Evolutionary conservation across 2,888 invertebrate species (phyloP), one percentile per base, ranked within the genome.

Genomic region (Yponomeuta sedellus): DNA sequence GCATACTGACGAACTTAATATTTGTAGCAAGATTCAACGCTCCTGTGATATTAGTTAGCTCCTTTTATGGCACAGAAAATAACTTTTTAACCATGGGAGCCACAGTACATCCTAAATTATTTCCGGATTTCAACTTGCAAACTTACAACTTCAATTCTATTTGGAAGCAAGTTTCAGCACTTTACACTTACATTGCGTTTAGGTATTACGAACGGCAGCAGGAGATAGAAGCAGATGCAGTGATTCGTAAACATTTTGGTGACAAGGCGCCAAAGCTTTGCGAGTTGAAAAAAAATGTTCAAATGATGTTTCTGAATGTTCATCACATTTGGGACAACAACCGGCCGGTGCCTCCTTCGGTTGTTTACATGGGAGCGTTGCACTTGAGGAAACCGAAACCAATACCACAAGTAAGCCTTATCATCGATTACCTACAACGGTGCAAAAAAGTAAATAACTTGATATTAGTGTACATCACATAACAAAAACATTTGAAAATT

Each of bases 241-340:
- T 65, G 16, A 65, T 65, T 19, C 10, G 20, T 10, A 58, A 65
- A 11, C 58, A 65, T 58, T 34, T 65, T 19, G 65, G 65, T 10
- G 11, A 25, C 4, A 22, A 28, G 11, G 65, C 65, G 12, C 65
- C 65, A n/a, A n/a, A 57, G 3, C 10, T 65, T 10, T 2, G 8
- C 20, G 58, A 65, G 12, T 25, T 65, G 34, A 57, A 34, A 25
- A 65, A 57, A 19, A 28, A 58, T 19, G 20, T 58, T 19, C 34
- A 65, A n/a, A 66, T 66, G 66, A 10, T 66, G 57, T 66, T 66
- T 61, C 19, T 66, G 34, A 66, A 66, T 34, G 57, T 57, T 11
- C 63, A 68, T 61, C 39, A 57, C 40, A 58, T 58, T 57, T 65
- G 65, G 65, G 65, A n/a, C n/a, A n/a, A n/a, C n/a, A n/a, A n/a